phyloP scores from a whole-genome alignment of 2,113 vertebrate species.

The Cheirogaleus medius region DNA sequence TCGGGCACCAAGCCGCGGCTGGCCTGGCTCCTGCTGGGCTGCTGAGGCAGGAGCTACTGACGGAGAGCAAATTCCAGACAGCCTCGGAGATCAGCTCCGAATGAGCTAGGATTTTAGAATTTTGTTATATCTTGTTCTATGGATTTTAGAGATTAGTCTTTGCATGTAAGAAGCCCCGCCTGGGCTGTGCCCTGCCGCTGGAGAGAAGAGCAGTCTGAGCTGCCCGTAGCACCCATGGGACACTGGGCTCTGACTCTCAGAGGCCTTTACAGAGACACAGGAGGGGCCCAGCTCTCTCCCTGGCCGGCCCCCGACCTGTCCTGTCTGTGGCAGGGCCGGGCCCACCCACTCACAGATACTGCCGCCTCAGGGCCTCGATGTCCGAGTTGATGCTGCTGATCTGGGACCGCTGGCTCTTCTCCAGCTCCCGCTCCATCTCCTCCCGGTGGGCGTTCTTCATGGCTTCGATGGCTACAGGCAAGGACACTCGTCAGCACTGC shows the following conservation, averaged over 20 bases:
- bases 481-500: background rate
- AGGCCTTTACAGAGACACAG: background rate
- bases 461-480: constrained; percentile 93
- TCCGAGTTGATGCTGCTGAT: constrained; percentile 94
- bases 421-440: constrained; percentile 91
- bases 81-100: no score
- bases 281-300: background rate
- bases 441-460: constrained; percentile 99
- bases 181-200: background rate
- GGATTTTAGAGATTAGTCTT: background rate
- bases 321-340: background rate
- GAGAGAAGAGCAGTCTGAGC: background rate
- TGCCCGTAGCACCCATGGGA: background rate
- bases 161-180: background rate
- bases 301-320: no score
- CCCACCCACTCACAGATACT: constrained; percentile 90
- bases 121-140: background rate
- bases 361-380: constrained; percentile 92
- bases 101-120: background rate
- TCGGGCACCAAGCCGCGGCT: background rate
- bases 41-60: background rate
- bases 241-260: background rate
- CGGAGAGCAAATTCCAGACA: background rate
- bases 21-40: accelerated
- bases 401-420: constrained; percentile 95